Base-by-base conservation (phyloP, 2,888 invertebrate species). In the Stenoptilia bipunctidactyla region DNA sequence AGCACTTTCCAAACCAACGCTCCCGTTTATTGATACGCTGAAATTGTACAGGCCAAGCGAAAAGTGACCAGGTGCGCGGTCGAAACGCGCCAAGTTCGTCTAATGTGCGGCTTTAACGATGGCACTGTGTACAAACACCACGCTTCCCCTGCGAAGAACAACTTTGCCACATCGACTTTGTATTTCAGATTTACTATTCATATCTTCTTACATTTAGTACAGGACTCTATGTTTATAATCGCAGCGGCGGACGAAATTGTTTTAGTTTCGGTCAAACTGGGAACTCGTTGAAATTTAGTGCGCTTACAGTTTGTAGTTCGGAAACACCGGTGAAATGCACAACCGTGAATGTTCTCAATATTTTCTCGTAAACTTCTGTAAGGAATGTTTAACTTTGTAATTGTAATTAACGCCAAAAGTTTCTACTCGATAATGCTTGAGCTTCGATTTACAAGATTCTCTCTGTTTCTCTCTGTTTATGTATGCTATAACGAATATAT, bases 31-130 rank as follows among this genome's bases (percentile, higher is more conserved):
- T 30, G 30, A 30, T 30, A 8, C 12, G 25, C 5, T 9, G 8
- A 30, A 12, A 30, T 30, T 30, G 30, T 30, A 8, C 6, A n/a
- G 30, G 30, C 30, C 6, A 12, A n/a, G 2, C 30, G 20, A 45
- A 46, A 49, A 45, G 20, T 20, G 20, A 75, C 63, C 79, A 79
- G 79, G 80, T 79, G 79, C 61, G 9, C 54, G 63, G 63, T 60
- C 61, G 64, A 66, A 74, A 74, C 75, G 69, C 71, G 66, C 65
- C 73, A 80, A 82, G 75, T 77, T 82, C 72, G 62, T 55, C 73
- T 77, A 80, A 80, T 82, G 74, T 79, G 69, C 65, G 75, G 77
- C 76, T 75, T 82, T 79, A 79, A 79, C 70, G 70, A 75, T 77
- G 79, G 76, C 75, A 75, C 59, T 70, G 71, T 53, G 63, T 65